Evolutionary conservation across 2,797 vertebrate species (phyloP).

Genomic region (Valencia hispanica): DNA sequence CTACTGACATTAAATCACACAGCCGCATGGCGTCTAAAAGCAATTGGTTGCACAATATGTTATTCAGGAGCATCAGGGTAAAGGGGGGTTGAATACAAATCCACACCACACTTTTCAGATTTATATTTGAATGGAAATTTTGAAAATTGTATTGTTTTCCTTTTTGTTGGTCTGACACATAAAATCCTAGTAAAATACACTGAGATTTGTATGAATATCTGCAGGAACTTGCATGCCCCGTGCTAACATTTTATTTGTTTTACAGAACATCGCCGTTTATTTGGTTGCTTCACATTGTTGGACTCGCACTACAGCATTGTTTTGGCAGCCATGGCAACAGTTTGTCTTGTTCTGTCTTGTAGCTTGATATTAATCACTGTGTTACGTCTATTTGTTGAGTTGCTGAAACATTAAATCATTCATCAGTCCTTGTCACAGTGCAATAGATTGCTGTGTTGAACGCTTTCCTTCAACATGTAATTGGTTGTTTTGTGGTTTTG

Average conservation of each 20-base stretch:
- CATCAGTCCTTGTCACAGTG: constrained; percentile 11
- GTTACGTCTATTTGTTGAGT: constrained; percentile 4
- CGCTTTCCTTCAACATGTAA: not conserved
- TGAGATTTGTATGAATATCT: not conserved
- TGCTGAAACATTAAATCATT: constrained; percentile 13
- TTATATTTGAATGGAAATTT: not conserved
- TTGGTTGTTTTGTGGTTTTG: constrained; percentile 20
- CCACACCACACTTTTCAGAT: no score
- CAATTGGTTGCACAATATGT: no score
- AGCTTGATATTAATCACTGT: constrained; percentile 13
- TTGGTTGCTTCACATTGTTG: not conserved
- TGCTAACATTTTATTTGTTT: not conserved
- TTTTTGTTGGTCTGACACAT: not conserved
- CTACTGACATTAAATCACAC: no score
- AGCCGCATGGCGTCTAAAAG: no score
- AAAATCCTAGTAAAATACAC: not conserved
- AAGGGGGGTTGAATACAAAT: no score
- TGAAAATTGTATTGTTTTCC: not conserved
- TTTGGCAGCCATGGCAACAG: not conserved
- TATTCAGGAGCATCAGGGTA: no score
- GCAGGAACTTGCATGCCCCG: not conserved
- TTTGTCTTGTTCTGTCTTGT: constrained; percentile 5
- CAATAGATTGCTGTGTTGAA: not conserved
- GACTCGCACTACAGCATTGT: not conserved
- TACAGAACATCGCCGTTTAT: not conserved